Percentiles rank a stretch among this genome's conserved stretches.
Conservation (phyloP, 2,113 vertebrate species). For the Myotis yumanensis region DNA sequence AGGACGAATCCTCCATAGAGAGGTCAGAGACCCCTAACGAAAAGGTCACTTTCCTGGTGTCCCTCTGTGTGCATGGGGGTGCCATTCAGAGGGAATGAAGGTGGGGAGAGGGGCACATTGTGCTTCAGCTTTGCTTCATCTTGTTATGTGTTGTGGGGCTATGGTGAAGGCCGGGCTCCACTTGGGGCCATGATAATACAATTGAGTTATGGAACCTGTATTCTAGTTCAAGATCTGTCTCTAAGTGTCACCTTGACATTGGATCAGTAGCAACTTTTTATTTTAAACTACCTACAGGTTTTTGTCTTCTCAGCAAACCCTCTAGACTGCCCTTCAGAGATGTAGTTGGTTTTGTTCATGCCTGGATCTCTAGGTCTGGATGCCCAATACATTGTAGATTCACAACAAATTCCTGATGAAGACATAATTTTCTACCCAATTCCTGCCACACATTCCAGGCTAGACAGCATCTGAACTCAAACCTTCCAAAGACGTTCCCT, state of each 20-base stretch:
- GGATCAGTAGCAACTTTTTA: no score
- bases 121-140: background rate
- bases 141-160: rapidly evolving
- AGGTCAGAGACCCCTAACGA: background rate
- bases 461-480: background rate
- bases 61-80: no score
- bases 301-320: background rate
- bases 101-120: rapidly evolving
- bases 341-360: background rate
- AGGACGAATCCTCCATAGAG: background rate
- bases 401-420: background rate
- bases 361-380: background rate
- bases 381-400: background rate
- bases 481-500: background rate
- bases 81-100: background rate
- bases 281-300: background rate
- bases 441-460: background rate
- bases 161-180: background rate
- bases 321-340: background rate
- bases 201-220: background rate
- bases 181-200: background rate
- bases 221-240: background rate
- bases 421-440: background rate
- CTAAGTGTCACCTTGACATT: background rate
- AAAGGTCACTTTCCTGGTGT: background rate